Conservation (phyloP, 2,113 vertebrate species). For the Megaceryle maxima region DNA sequence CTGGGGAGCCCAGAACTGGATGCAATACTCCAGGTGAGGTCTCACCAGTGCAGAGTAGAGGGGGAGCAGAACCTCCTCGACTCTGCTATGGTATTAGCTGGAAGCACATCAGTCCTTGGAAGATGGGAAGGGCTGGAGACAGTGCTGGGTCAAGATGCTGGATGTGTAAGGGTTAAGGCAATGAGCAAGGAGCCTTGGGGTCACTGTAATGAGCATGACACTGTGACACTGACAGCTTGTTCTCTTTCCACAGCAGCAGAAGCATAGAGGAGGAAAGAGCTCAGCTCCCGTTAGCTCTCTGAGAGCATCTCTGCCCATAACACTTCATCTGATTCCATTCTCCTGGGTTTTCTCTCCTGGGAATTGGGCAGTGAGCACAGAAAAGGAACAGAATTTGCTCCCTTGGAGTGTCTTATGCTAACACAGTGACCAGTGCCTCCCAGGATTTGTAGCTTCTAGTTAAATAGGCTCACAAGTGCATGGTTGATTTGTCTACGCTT, state of each 20-base stretch:
- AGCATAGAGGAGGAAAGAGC: neutral
- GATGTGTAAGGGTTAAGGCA: rapidly evolving
- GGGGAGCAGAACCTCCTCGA: too few relatives aligned
- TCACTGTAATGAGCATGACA: neutral
- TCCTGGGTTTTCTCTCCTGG: neutral
- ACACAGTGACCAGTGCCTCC: neutral
- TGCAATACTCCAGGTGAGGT: too few relatives aligned
- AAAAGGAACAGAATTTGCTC: neutral
- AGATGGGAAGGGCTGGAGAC: neutral
- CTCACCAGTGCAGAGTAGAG: too few relatives aligned
- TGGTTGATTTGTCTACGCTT: neutral
- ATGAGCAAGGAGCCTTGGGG: neutral
- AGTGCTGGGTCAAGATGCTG: neutral
- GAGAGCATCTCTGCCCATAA: neutral
- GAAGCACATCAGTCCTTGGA: neutral
- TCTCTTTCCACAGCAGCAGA: neutral
- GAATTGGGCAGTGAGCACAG: neutral
- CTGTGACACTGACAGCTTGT: neutral
- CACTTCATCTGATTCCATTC: neutral
- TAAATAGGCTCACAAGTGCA: neutral
- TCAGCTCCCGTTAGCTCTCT: neutral
- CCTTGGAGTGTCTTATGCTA: neutral
- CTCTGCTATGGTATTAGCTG: neutral
- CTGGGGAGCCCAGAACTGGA: too few relatives aligned
- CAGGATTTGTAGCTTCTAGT: neutral